These are phyloP conservation scores for Urocolius indicus DNA, from an alignment of 2,113 vertebrate genomes.

Conservation along the genomic window DNA sequence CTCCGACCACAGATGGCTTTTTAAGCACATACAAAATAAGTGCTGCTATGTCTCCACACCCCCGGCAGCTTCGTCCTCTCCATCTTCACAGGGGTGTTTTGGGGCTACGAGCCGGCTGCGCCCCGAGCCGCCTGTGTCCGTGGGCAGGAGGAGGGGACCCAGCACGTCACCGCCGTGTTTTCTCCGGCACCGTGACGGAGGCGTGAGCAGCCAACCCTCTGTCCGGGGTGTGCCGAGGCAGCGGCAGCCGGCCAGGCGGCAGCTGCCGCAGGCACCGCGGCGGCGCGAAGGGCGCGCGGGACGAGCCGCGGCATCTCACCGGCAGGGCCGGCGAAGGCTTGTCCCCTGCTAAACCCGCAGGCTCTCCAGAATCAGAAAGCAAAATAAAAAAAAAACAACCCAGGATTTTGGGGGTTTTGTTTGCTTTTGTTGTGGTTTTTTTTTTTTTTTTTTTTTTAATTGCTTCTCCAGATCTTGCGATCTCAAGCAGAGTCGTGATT, in stretches of 20 bases:
- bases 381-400: neutral
- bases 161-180: neutral
- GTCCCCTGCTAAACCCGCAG: fast-evolving
- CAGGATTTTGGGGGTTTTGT: neutral
- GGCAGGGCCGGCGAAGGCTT: fast-evolving
- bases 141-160: constrained; percentile 27
- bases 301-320: fast-evolving
- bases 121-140: neutral
- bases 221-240: neutral
- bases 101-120: neutral
- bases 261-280: neutral
- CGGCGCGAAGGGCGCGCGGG: fast-evolving
- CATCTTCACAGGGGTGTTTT: fast-evolving
- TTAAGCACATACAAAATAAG: neutral
- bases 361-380: neutral
- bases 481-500: neutral
- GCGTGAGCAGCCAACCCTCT: neutral
- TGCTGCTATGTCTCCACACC: neutral
- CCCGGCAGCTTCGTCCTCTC: neutral
- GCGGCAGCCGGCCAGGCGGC: neutral
- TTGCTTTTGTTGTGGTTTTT: neutral
- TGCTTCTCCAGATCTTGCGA: neutral
- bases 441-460: neutral
- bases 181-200: neutral
- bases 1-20: neutral